These are phyloP conservation scores for Abramis brama DNA, from an alignment of 2,113 vertebrate species.

Conservation along the genomic window DNA sequence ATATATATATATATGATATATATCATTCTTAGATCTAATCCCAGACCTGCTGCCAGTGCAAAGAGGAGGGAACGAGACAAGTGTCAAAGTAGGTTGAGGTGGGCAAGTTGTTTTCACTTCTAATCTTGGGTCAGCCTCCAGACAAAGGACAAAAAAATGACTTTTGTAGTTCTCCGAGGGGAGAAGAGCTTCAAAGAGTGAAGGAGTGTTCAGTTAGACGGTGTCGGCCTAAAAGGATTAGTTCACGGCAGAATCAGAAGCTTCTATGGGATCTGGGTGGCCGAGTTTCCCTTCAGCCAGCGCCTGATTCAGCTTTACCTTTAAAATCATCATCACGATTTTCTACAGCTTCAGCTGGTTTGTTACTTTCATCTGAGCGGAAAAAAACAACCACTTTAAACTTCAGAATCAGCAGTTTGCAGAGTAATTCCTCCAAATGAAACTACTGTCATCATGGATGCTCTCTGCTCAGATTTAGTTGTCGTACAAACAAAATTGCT, in stretches of 20 bases:
- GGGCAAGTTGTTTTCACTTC: background rate
- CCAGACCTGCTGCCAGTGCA: background rate
- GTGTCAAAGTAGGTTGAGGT: background rate
- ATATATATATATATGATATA: too few species aligned
- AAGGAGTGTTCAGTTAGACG: background rate
- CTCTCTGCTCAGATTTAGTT: background rate
- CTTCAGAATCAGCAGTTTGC: conserved; percentile 23
- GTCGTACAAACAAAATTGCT: conserved; percentile 39
- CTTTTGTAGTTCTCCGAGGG: background rate
- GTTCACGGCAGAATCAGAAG: background rate
- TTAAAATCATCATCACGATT: conserved; percentile 8
- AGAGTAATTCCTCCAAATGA: background rate
- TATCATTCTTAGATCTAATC: background rate
- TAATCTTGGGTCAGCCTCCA: conserved; percentile 35
- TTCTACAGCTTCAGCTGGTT: conserved; percentile 2
- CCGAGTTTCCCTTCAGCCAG: conserved; percentile 4
- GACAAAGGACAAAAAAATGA: conserved; percentile 9
- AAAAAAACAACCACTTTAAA: background rate
- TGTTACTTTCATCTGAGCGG: background rate
- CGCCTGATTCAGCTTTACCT: conserved; percentile 21
- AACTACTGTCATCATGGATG: background rate
- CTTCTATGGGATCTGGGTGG: conserved; percentile 27
- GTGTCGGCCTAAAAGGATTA: background rate
- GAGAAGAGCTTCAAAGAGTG: background rate
- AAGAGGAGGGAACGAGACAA: background rate